Evolutionary conservation across 2,888 invertebrate genomes (phyloP).

Genomic region (Dolichopus griseipennis): DNA sequence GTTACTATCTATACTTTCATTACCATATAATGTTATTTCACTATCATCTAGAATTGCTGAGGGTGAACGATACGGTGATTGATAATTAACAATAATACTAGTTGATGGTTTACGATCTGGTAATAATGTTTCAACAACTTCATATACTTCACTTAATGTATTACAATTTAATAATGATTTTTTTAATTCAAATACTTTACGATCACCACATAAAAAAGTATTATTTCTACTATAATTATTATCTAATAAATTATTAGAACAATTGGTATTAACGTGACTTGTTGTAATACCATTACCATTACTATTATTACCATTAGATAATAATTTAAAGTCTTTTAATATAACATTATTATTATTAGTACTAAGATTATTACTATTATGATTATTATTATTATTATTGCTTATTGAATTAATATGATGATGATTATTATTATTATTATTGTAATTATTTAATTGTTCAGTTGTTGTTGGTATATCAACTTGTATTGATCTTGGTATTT

Average conservation of each 20-base stretch:
- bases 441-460: background rate
- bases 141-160: conserved; percentile 36
- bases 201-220: background rate
- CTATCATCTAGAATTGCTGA: conserved; percentile 35
- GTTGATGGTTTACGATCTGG: conserved; percentile 30
- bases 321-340: background rate
- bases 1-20: conserved; percentile 21
- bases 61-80: conserved; percentile 23
- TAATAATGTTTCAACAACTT: conserved; percentile 32
- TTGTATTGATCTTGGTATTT: conserved; percentile 26
- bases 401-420: background rate
- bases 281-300: too few species aligned
- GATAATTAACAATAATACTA: background rate
- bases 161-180: conserved; percentile 34
- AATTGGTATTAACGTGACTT: too few species aligned
- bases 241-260: too few species aligned
- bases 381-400: conserved; percentile 1
- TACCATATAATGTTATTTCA: conserved; percentile 36
- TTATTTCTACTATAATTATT: background rate
- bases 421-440: background rate
- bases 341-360: background rate
- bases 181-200: conserved; percentile 19
- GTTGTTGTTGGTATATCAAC: conserved; percentile 19
- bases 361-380: background rate
- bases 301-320: background rate